Conservation (phyloP, 2,113 vertebrate species). For the Mesembrinibis cayennensis region DNA sequence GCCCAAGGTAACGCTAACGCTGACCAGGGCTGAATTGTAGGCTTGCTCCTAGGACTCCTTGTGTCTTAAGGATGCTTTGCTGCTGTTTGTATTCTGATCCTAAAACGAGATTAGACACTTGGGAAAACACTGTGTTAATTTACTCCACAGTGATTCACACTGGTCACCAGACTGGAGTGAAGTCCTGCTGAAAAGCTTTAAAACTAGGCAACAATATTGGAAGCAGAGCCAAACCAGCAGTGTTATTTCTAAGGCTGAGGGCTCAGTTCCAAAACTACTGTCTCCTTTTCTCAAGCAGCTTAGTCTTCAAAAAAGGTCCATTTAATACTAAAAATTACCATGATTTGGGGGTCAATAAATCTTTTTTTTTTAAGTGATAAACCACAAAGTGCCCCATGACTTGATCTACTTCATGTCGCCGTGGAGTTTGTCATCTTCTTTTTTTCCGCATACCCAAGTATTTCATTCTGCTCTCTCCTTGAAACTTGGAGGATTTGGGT, state of each 20-base stretch:
- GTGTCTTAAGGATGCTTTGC: slow-evolving; percentile 40
- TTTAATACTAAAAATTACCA: slow-evolving; percentile 26
- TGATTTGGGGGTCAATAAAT: slow-evolving; percentile 20
- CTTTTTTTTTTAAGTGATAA: slow-evolving; percentile 49
- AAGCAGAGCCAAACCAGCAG: slow-evolving; percentile 44
- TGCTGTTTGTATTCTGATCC: slow-evolving; percentile 43
- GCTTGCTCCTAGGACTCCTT: neutral
- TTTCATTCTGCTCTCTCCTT: slow-evolving; percentile 42
- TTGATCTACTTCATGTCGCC: neutral
- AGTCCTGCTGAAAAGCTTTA: slow-evolving; percentile 55
- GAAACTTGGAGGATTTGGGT: slow-evolving; percentile 55
- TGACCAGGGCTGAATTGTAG: neutral
- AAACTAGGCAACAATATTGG: slow-evolving; percentile 33
- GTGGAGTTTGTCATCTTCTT: slow-evolving; percentile 6
- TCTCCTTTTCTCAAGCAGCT: slow-evolving; percentile 38
- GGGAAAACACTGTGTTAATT: slow-evolving; percentile 52
- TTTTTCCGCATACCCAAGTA: slow-evolving; percentile 30
- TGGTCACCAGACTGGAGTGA: slow-evolving; percentile 26
- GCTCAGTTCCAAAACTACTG: slow-evolving; percentile 36
- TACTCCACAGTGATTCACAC: slow-evolving; percentile 13
- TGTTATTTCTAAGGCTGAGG: neutral
- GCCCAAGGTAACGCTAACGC: neutral
- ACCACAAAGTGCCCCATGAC: slow-evolving; percentile 53
- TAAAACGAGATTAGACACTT: slow-evolving; percentile 29
- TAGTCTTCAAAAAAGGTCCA: slow-evolving; percentile 35